phyloP scores from a whole-genome alignment of 1,140 invertebrate species.

The Aricia agestis region DNA sequence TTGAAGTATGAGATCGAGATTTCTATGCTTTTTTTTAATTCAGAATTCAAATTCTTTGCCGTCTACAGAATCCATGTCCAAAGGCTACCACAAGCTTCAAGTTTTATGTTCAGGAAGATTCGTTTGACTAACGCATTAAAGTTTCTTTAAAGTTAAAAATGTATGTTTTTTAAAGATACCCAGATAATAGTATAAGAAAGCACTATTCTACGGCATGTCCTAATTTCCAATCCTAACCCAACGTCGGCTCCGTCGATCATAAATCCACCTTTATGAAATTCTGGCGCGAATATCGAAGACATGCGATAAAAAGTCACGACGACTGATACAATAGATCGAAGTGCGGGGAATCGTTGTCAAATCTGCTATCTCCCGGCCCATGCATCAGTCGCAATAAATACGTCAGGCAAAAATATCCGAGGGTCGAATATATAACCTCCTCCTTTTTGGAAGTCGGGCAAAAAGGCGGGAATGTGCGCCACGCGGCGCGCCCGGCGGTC shows the following conservation, averaged over 20 bases:
- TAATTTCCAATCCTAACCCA: background rate
- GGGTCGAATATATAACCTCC: slow-evolving; percentile 2
- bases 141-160: too few species aligned
- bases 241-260: background rate
- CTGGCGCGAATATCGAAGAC: slow-evolving; percentile 48
- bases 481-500: slow-evolving; percentile 59
- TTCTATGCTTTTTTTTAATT: too few species aligned
- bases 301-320: slow-evolving; percentile 40
- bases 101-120: too few species aligned
- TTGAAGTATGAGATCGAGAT: too few species aligned
- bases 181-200: too few species aligned
- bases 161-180: too few species aligned
- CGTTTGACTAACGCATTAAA: too few species aligned
- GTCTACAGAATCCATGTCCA: too few species aligned
- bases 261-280: slow-evolving; percentile 36
- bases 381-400: slow-evolving; percentile 65
- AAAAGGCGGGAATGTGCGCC: slow-evolving; percentile 64
- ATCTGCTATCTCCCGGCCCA: slow-evolving; percentile 52
- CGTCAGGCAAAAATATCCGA: slow-evolving; percentile 30
- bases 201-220: background rate
- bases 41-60: too few species aligned
- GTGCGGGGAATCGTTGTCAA: slow-evolving; percentile 55
- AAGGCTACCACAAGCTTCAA: too few species aligned
- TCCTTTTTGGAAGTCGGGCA: slow-evolving; percentile 33
- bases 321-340: slow-evolving; percentile 55